Base-by-base conservation (phyloP, 2,113 vertebrate genomes). In the Dipodomys merriami region DNA sequence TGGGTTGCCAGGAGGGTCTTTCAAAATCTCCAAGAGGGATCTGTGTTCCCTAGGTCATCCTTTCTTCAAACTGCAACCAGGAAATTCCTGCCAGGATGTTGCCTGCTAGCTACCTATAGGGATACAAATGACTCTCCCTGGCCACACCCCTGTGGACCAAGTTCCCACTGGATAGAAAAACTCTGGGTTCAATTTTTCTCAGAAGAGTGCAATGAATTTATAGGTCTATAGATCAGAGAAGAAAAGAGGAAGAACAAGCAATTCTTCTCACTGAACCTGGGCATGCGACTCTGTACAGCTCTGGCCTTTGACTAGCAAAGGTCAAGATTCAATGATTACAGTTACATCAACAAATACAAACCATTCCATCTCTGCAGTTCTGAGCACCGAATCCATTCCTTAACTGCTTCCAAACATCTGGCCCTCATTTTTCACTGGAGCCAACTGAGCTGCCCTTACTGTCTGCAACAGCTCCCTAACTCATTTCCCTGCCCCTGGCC, bases 291-390 rank as follows among this genome's bases (percentile, higher is more conserved):
- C 84, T 92, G 22, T 25, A 79, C 83, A 93, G 94, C 95, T 92
- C 91, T 1, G 0, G 87, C 91, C 96, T 97, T 97, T 97, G 94
- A 96, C 0, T 0, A n/a, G 74, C 25, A 87, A 94, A 96, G 97
- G 96, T 95, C 97, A 97, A 97, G 95, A 96, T 96, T 98, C 95
- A 95, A 86, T 88, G 96, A 89, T 95, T 92, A 92, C 91, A 88
- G 95, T 96, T 96, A 95, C 94, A 94, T 94, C 92, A 85, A 92
- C 83, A 96, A 96, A 96, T 78, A 93, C 0, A 44, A 97, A 93
- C 95, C 96, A 95, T 86, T 97, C 96, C 65, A 83, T 91, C 90
- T 0, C 4, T 93, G 95, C 84, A 33, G 8, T n/a, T 85, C 44
- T 60, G 77, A 94, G 90, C 94, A 97, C 97, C 96, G 67, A 91